These are phyloP conservation scores for Azorinus chamasolen DNA, from an alignment of 2,888 invertebrate species.

Conservation along the genomic window DNA sequence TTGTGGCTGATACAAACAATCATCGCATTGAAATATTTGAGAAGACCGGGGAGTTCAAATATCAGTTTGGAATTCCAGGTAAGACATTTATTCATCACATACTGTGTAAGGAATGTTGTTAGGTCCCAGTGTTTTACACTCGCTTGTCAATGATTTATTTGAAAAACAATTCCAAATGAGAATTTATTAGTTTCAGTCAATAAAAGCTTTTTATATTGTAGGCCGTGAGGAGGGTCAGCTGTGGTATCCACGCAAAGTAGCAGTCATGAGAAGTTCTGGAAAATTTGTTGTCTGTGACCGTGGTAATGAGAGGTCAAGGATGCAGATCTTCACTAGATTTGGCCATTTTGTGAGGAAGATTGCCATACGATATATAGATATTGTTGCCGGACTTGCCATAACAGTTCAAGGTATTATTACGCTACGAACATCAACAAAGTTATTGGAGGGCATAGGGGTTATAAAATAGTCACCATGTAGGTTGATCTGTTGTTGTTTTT, in stretches of 20 bases:
- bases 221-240: constrained; percentile 95
- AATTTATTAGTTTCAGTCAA: too few relatives aligned
- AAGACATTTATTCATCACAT: constrained; percentile 86
- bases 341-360: constrained; percentile 98
- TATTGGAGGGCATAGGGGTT: too few relatives aligned
- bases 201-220: too few relatives aligned
- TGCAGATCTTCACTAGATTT: constrained; percentile 98
- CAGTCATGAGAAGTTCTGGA: constrained; percentile 87
- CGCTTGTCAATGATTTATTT: too few relatives aligned
- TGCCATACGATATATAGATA: constrained; percentile 89
- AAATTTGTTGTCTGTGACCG: constrained; percentile 96
- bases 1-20: constrained; percentile 98
- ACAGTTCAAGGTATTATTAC: constrained; percentile 94
- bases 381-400: constrained; percentile 96
- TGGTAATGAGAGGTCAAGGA: constrained; percentile 97
- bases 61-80: constrained; percentile 97
- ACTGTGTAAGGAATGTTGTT: background rate
- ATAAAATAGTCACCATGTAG: too few relatives aligned
- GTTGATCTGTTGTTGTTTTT: too few relatives aligned
- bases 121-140: too few relatives aligned
- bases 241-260: constrained; percentile 99
- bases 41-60: constrained; percentile 96
- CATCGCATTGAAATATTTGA: constrained; percentile 98
- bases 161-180: too few relatives aligned
- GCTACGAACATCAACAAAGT: too few relatives aligned